Conservation (phyloP, 2,888 invertebrate genomes). For the Chironomus tentans region DNA sequence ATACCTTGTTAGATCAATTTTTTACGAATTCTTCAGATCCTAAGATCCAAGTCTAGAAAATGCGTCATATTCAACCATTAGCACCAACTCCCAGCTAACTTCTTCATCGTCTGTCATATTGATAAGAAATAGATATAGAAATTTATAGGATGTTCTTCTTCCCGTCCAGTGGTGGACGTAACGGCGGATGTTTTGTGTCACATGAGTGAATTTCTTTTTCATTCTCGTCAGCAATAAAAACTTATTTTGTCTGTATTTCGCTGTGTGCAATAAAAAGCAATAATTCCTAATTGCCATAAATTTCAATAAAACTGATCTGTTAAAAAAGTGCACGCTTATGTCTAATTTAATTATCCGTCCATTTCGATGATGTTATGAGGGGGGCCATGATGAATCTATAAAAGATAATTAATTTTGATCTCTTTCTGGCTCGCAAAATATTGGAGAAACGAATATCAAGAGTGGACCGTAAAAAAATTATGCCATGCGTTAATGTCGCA, state of each 20-base stretch:
- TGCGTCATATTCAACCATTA: no score
- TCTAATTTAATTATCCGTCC: slow-evolving; percentile 21
- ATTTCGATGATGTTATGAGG: not conserved
- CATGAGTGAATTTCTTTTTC: not conserved
- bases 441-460: not conserved
- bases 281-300: not conserved
- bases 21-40: no score
- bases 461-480: slow-evolving; percentile 20
- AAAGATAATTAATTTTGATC: slow-evolving; percentile 26
- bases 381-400: slow-evolving; percentile 25
- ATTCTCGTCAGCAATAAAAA: not conserved
- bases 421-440: not conserved
- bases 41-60: no score
- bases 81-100: no score
- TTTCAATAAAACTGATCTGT: not conserved
- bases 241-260: not conserved
- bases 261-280: not conserved
- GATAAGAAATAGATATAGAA: not conserved
- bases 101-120: not conserved
- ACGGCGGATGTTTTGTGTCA: not conserved
- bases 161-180: not conserved
- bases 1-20: no score
- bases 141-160: not conserved
- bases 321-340: slow-evolving; percentile 19
- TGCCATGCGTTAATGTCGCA: slow-evolving; percentile 26